Conservation (phyloP, 1,140 invertebrate species). For the Zaprionus vittiger region DNA sequence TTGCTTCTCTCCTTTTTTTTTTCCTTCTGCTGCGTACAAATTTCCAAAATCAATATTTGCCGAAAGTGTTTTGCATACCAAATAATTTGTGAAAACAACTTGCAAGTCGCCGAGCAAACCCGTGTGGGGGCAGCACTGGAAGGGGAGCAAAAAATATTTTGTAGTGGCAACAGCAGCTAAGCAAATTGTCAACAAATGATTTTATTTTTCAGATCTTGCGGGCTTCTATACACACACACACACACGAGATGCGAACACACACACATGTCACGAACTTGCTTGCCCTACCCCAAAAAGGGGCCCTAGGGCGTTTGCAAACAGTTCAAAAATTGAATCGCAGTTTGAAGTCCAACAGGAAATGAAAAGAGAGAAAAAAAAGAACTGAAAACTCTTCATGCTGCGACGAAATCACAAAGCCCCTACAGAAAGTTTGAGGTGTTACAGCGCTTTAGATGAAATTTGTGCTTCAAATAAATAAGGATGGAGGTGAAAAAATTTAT, state of each 20-base stretch:
- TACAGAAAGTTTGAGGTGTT: constrained; percentile 1
- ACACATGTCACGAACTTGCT: constrained; percentile 37
- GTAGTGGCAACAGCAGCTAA: constrained; percentile 80
- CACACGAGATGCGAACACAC: not conserved
- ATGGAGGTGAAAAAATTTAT: not conserved
- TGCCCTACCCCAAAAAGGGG: constrained; percentile 50
- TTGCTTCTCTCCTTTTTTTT: constrained; percentile 19
- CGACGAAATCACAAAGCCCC: constrained; percentile 26
- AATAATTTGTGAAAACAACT: constrained; percentile 81
- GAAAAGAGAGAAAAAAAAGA: constrained; percentile 10
- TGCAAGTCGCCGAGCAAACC: constrained; percentile 50
- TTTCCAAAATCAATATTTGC: constrained; percentile 83
- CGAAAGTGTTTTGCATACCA: constrained; percentile 83
- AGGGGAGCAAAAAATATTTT: constrained; percentile 48
- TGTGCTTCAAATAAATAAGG: not conserved
- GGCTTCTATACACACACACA: constrained; percentile 25
- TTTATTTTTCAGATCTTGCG: constrained; percentile 68
- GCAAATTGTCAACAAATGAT: constrained; percentile 83
- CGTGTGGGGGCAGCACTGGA: not conserved
- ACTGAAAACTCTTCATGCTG: constrained; percentile 8
- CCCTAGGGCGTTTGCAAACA: constrained; percentile 63
- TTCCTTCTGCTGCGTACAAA: constrained; percentile 64
- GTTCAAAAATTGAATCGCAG: constrained; percentile 66
- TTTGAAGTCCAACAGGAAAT: constrained; percentile 51
- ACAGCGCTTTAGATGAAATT: not conserved